These are phyloP conservation scores for Latrodectus hesperus DNA, from an alignment of 2,888 invertebrate genomes.

Conservation along the genomic window DNA sequence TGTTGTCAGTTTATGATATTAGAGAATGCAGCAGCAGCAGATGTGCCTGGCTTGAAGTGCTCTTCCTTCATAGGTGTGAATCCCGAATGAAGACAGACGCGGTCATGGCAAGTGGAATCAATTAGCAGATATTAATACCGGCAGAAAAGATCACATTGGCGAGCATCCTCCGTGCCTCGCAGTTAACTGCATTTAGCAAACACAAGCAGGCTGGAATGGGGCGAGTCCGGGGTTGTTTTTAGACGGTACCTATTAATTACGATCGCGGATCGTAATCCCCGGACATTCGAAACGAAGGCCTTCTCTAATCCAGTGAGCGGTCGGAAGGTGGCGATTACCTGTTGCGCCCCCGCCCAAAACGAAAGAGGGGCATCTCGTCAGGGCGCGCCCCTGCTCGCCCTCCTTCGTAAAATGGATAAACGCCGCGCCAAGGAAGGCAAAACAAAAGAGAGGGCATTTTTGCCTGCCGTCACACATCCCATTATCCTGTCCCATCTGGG, in stretches of 20 bases:
- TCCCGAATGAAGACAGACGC: background rate
- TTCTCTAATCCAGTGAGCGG: constrained; percentile 58
- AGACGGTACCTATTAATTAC: constrained; percentile 66
- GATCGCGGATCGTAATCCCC: constrained; percentile 63
- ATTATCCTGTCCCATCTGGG: constrained; percentile 69
- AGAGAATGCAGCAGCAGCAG: no score
- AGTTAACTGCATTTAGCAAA: constrained; percentile 63
- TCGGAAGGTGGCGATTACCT: constrained; percentile 62
- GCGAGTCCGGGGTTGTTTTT: constrained; percentile 53
- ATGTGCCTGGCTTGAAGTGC: no score
- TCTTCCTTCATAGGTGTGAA: no score
- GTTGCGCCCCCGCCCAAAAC: constrained; percentile 44
- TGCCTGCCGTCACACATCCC: constrained; percentile 49
- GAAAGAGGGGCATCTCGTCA: constrained; percentile 59
- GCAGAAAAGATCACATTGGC: constrained; percentile 53
- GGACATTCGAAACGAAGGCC: constrained; percentile 8
- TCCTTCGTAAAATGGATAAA: constrained; percentile 57
- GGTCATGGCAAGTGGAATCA: constrained; percentile 1
- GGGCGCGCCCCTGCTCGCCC: constrained; percentile 22
- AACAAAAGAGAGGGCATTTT: background rate
- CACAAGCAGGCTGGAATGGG: constrained; percentile 55
- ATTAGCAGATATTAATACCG: constrained; percentile 51
- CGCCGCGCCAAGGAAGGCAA: constrained; percentile 13
- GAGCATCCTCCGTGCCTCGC: constrained; percentile 24
- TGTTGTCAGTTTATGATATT: no score